Evolutionary conservation across 2,797 vertebrate species (phyloP).

Genomic region (Phrynocephalus forsythii): DNA sequence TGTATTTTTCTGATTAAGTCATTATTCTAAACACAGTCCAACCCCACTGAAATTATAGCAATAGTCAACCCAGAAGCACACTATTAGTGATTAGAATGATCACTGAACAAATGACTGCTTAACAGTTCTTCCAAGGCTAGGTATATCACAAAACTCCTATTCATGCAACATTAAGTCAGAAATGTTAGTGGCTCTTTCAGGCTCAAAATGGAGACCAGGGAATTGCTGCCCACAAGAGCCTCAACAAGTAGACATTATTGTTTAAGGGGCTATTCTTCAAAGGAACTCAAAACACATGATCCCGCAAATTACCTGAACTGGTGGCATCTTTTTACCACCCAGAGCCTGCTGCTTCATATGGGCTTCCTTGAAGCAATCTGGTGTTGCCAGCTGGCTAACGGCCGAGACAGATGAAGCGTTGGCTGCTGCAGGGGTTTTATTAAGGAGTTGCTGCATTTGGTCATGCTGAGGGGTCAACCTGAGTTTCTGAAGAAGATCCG

Average conservation of each 20-base stretch:
- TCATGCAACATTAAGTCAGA: not conserved
- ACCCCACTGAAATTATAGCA: not conserved
- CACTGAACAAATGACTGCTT: not conserved
- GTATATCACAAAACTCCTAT: not conserved
- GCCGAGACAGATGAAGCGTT: slow-evolving; percentile 79
- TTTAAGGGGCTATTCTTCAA: not conserved
- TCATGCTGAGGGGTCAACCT: slow-evolving; percentile 85
- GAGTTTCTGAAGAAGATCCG: slow-evolving; percentile 86
- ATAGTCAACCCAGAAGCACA: not conserved
- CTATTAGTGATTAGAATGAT: not conserved
- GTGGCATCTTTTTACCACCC: slow-evolving; percentile 77
- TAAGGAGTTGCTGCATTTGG: slow-evolving; percentile 78
- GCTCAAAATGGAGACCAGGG: not conserved
- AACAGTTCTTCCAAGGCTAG: not conserved
- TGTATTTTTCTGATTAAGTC: not conserved
- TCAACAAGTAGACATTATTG: not conserved
- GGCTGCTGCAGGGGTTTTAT: slow-evolving; percentile 84
- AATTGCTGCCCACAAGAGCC: not conserved
- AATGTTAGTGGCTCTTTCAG: not conserved
- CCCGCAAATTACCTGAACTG: slow-evolving; percentile 78
- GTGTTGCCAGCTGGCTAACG: slow-evolving; percentile 86
- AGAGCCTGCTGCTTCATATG: slow-evolving; percentile 79
- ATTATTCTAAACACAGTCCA: not conserved
- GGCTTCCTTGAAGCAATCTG: slow-evolving; percentile 92
- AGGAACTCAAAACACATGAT: slow-evolving; percentile 31